Evolutionary conservation across 2,888 invertebrate species (phyloP), one percentile per base, ranked within the genome.

Genomic region (Drosophila kanekoi): DNA sequence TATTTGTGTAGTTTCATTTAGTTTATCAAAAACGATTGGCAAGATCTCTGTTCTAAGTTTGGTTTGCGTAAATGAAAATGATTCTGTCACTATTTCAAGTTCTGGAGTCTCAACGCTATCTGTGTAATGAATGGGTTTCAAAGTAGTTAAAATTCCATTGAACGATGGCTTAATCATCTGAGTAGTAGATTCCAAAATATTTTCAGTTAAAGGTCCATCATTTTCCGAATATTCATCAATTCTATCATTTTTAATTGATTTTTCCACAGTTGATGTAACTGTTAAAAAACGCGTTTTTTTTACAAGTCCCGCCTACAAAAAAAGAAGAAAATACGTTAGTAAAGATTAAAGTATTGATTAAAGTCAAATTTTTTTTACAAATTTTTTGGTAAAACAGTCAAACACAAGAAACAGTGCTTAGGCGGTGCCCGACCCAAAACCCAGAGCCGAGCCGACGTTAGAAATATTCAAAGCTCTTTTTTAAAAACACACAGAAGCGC

Each of bases 281-380:
- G 97, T 97, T 68, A 97, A 95, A 90, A 96, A 97, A 48, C 97
- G 94, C 13, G 97, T 97, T 91, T 97, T 97, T 90, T 96, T 96
- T 37, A 97, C 95, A 71, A 96, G 96, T 71, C 97, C 97, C 81
- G 96, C 97, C 96, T 97, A 61, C n/a, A 85, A 85, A 37, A 38
- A 47, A 35, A 45, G 5, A 5, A 5, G 18, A 9, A 37, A 5
- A 2, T 14, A 48, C 4, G n/a, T 18, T n/a, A 13, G 10, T 8
- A 10, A 13, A 38, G 14, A 47, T 23, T 38, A 6, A n/a, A 44
- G 37, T 9, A n/a, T 23, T 56, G n/a, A n/a, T n/a, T 37, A 2
- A n/a, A 13, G 10, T 11, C 10, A 18, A 20, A 43, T n/a, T n/a
- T n/a, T n/a, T n/a, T 8, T 23, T 4, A 18, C 4, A 20, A 2